Conservation (phyloP, 2,888 invertebrate species). For the Pterobdella sp. region DNA sequence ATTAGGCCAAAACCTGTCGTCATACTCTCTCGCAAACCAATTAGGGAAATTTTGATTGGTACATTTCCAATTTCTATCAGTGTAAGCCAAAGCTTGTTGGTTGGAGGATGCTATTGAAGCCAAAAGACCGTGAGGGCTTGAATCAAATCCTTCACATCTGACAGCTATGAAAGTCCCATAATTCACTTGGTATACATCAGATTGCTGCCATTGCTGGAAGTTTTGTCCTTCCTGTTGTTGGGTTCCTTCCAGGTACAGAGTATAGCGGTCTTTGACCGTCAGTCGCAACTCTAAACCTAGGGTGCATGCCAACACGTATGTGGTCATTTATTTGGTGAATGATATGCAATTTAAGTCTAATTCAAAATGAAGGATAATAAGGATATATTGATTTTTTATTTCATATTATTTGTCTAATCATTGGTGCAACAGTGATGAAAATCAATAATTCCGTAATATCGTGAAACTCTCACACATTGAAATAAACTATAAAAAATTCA, state of each 20-base stretch:
- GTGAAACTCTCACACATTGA: too few relatives aligned
- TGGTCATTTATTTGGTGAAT: too few relatives aligned
- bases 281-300: not conserved
- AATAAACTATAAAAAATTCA: too few relatives aligned
- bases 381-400: too few relatives aligned
- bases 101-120: not conserved
- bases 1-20: not conserved
- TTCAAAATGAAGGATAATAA: too few relatives aligned
- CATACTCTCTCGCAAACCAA: not conserved
- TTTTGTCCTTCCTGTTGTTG: not conserved
- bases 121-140: not conserved
- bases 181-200: not conserved
- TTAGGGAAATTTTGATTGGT: not conserved
- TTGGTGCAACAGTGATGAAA: too few relatives aligned
- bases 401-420: too few relatives aligned
- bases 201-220: not conserved
- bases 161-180: not conserved
- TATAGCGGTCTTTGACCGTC: conserved; percentile 5
- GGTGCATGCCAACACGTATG: too few relatives aligned
- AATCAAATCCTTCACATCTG: not conserved
- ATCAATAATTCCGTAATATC: too few relatives aligned
- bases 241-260: not conserved
- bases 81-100: not conserved
- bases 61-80: not conserved
- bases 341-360: too few relatives aligned